Conservation (phyloP, 2,113 vertebrate genomes). For the Takifugu flavidus region DNA sequence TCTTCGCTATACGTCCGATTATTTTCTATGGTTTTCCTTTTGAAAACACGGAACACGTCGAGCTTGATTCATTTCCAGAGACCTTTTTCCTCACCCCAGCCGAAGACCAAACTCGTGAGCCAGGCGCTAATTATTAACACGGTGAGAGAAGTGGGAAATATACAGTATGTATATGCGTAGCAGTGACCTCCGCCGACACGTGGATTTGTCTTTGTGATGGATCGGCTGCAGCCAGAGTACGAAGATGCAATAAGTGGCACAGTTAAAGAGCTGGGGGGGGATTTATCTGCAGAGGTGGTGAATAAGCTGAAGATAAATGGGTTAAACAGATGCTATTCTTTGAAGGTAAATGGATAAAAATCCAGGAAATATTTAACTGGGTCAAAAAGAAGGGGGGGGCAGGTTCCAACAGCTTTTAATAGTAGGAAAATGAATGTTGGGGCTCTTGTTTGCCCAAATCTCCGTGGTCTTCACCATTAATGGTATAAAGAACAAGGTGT, state of each 20-base stretch:
- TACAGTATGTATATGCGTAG: constrained; percentile 46
- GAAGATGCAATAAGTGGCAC: constrained; percentile 61
- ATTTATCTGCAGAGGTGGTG: constrained; percentile 48
- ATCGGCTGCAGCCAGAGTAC: constrained; percentile 43
- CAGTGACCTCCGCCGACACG: constrained; percentile 53
- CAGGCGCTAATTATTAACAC: constrained; percentile 51
- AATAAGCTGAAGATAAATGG: constrained; percentile 53
- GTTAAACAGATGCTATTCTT: constrained; percentile 52
- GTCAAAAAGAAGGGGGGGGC: constrained; percentile 42
- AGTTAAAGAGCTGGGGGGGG: constrained; percentile 58
- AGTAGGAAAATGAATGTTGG: background rate
- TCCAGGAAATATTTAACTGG: constrained; percentile 38
- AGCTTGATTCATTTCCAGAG: background rate
- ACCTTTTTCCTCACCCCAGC: constrained; percentile 24
- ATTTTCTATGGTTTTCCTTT: background rate
- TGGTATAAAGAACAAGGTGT: background rate
- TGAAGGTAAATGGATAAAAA: constrained; percentile 55
- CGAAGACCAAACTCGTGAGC: constrained; percentile 13
- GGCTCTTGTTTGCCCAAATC: background rate
- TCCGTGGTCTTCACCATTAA: background rate
- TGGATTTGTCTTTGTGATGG: constrained; percentile 60
- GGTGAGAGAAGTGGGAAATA: constrained; percentile 42
- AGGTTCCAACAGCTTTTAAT: background rate
- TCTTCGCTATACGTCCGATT: background rate
- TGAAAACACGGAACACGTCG: no score